Base-by-base conservation (phyloP, 2,888 invertebrate genomes). In the Oithona nana region DNA sequence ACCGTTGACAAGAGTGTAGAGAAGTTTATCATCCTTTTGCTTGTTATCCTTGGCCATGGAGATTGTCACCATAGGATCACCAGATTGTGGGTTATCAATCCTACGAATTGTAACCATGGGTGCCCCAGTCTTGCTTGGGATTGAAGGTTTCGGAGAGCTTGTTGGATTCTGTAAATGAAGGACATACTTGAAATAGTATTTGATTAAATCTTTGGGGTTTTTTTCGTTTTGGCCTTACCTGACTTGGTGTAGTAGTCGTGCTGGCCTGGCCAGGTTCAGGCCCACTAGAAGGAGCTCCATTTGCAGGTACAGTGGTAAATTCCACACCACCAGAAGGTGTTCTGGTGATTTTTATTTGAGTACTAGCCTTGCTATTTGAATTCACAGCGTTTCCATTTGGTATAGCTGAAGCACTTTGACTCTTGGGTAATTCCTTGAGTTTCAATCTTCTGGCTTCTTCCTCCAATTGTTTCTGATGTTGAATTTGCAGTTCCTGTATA, bases 51-150 rank as follows among this genome's bases (percentile, higher is more conserved):
- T 24, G 49, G 48, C 48, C 69, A 84, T 75, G 0, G 84, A 84
- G 57, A 86, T 84, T 0, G 84, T 85, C 1, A 85, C 85, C 28
- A 82, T 83, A 11, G 84, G 83, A 67, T 83, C 81, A 66, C 75
- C 76, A 54, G 62, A 65, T 68, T 80, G 79, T 6, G 81, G 80
- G 66, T 83, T 79, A 72, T 81, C 80, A 1, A 83, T 80, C 57
- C 83, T 74, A 64, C 83, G 79, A 64, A 86, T 85, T 4, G 85
- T 85, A 1, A 85, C 84, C 75, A 82, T 81, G 64, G 72, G 69
- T 63, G 71, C 69, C 61, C 30, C 28, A 16, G 60, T 20, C 24
- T 54, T 48, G n/a, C 59, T 24, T 6, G 39, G 55, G 1, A 26
- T 39, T 16, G 64, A 54, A 16, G 61, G 60, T 26, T n/a, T n/a